Evolutionary conservation across 2,113 vertebrate species (phyloP), one percentile per base, ranked within the genome.

Genomic region (Saguinus imperator): DNA sequence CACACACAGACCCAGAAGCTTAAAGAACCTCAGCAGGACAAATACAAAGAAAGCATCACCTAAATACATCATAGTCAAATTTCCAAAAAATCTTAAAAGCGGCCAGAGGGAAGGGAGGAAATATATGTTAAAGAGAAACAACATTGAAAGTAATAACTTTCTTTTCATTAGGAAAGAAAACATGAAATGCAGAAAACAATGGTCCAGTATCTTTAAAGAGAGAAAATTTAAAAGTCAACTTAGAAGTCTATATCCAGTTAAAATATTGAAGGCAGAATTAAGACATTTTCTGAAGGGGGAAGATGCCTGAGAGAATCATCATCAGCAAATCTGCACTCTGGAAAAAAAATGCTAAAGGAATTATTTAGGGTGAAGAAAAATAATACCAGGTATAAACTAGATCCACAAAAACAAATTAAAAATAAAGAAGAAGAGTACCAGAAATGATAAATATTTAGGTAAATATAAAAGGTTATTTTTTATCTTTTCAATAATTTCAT

Each of bases 401-500:
- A 66, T 37, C 27, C 68, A 70, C 11, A 4, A 16, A 52, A 66
- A 64, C 61, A 64, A 64, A 64, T 64, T 64, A 13, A 64, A 64
- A 64, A 64, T 13, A 64, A 86, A 89, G 11, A 55, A n/a, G 50
- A 37, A n/a, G 6, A 80, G 14, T 68, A 80, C 7, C 0, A 76
- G 64, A 96, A 95, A 61, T 75, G 10, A 68, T 61, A 77, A 76
- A 68, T 70, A 72, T 76, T 85, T 93, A 64, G 70, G 17, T 40
- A 40, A 85, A 50, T 61, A n/a, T 50, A 73, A 32, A 57, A 58
- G 25, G 57, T 43, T 84, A 85, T 40, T 85, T 29, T 85, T 73
- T 61, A 75, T 40, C 25, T 40, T 94, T 92, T 93, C 68, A 93
- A 93, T 50, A 79, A 66, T 85, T 87, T 79, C 17, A 58, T 87